Conservation (phyloP, 2,113 vertebrate species). For the Ameiurus melas region DNA sequence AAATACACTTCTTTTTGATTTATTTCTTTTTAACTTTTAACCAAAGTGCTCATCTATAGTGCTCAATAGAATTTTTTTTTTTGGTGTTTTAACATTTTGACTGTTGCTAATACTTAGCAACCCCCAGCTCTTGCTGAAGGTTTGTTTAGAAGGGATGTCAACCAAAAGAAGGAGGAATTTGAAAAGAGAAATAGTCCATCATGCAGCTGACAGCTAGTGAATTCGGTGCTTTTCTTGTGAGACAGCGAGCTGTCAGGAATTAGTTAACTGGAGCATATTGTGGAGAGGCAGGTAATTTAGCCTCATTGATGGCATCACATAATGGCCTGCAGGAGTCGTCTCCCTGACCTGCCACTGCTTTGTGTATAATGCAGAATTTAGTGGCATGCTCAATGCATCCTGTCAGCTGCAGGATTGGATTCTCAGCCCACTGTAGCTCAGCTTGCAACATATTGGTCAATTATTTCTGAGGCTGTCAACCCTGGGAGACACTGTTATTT, state of each 20-base stretch:
- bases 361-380: slow-evolving; percentile 76
- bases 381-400: slow-evolving; percentile 79
- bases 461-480: slow-evolving; percentile 81
- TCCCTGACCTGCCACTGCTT: slow-evolving; percentile 78
- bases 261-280: slow-evolving; percentile 76
- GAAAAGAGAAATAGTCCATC: slow-evolving; percentile 61
- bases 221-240: slow-evolving; percentile 64
- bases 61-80: too few species aligned
- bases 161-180: slow-evolving; percentile 43
- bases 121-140: slow-evolving; percentile 35
- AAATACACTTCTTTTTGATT: background rate
- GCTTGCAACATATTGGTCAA: slow-evolving; percentile 80
- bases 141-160: slow-evolving; percentile 42
- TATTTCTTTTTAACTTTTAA: background rate
- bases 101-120: background rate
- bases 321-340: slow-evolving; percentile 73
- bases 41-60: background rate
- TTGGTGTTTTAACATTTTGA: background rate
- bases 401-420: slow-evolving; percentile 80
- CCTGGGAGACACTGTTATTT: slow-evolving; percentile 77
- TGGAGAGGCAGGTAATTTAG: slow-evolving; percentile 75
- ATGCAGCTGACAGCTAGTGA: slow-evolving; percentile 70
- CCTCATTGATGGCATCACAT: slow-evolving; percentile 72
- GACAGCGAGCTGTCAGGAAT: slow-evolving; percentile 70
- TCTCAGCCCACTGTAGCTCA: slow-evolving; percentile 76